phyloP scores from a whole-genome alignment of 2,797 vertebrate species.

The Scleropages formosus region DNA sequence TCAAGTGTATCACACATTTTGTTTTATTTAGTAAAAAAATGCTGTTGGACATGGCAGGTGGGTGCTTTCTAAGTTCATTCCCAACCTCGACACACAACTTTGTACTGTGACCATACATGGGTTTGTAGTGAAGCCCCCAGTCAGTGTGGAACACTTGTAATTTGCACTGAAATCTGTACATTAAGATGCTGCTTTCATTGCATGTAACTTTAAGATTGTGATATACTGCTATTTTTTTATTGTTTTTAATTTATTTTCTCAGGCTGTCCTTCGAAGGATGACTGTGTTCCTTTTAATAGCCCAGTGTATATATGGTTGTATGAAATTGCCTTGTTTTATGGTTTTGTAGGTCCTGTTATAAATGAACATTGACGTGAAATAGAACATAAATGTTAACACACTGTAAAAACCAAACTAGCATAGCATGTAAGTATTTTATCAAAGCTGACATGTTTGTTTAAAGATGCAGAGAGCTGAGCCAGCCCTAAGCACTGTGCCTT shows the following conservation, averaged over 20 bases:
- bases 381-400: conserved; percentile 20
- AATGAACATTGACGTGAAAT: conserved; percentile 34
- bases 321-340: conserved; percentile 86
- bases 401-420: conserved; percentile 56
- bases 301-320: conserved; percentile 88
- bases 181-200: conserved; percentile 89
- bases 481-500: neutral
- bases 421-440: conserved; percentile 69
- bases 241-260: conserved; percentile 87
- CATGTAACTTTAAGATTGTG: conserved; percentile 91
- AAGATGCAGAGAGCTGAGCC: neutral
- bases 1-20: neutral
- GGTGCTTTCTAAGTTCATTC: conserved; percentile 4
- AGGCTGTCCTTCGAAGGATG: conserved; percentile 62
- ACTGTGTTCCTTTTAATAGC: conserved; percentile 74
- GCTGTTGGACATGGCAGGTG: neutral
- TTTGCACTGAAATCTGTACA: conserved; percentile 98
- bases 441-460: conserved; percentile 68
- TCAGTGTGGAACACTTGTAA: conserved; percentile 67
- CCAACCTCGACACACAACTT: conserved; percentile 14
- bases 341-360: conserved; percentile 72
- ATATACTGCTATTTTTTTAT: conserved; percentile 89
- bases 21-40: neutral
- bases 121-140: conserved; percentile 47
- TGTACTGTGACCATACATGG: conserved; percentile 36